Evolutionary conservation across 1,140 invertebrate genomes (phyloP), one percentile per base, ranked within the genome.

Genomic region (Macrobrachium nipponense): DNA sequence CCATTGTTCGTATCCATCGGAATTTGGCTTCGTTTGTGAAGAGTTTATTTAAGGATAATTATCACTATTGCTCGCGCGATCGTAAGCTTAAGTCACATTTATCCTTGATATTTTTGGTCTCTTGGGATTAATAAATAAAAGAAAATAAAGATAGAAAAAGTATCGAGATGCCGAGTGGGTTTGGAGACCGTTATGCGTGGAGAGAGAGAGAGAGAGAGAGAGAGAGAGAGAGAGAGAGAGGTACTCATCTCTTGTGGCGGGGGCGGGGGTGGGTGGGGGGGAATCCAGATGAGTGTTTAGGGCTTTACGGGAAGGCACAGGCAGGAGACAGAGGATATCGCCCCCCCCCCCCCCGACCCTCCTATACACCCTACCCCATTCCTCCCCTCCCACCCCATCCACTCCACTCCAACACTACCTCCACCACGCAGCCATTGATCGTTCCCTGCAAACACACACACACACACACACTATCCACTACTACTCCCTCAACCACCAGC

Each of bases 381-480:
- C n/a, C n/a, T n/a, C 51, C 51, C 51, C 51, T 5, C 51, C 7
- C 51, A 5, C 12, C 51, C 12, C 51, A 51, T 51, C 51, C 51
- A 8, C 51, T 51, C 51, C 51, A 51, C 27, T 36, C 27, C 27
- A 36, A 36, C 27, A 36, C 27, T 36, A 36, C 81, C 81, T n/a
- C 72, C 81, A 76, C 81, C 81, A 83, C 66, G 66, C 76, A 61
- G 72, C 77, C 83, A 86, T 86, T 86, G 83, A 86, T 86, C 83
- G 83, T 64, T 64, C 44, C 77, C 72, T 76, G 64, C 79, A 66
- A 72, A 76, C 79, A 79, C 62, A 86, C 83, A 86, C 83, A 86
- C 75, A 78, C 76, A 78, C 51, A 10, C 70, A 10, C 70, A 23
- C 83, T 86, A 76, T 73, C 76, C 44, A 62, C 82, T 72, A 68